A percentile compares a stretch with the other conserved stretches of the same genome.
Conservation (phyloP, 2,797 vertebrate species). For the Chaetophractus vellerosus region DNA sequence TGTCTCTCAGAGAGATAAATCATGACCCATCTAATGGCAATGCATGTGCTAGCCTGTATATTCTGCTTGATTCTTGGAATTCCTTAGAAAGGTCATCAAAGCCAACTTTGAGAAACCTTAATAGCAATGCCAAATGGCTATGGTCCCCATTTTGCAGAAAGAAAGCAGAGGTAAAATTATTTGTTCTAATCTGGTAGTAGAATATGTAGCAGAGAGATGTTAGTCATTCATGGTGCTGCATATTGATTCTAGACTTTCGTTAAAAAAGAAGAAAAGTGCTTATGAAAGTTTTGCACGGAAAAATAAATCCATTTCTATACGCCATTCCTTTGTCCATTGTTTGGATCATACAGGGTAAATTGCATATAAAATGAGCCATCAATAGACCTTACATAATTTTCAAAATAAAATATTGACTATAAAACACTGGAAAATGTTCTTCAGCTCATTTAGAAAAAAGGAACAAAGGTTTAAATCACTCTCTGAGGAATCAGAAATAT, state of each 20-base stretch:
- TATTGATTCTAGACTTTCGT: conserved; percentile 56
- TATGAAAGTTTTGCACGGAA: conserved; percentile 43
- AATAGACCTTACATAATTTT: background rate
- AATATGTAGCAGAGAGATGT: background rate
- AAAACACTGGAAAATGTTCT: background rate
- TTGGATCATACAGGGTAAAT: conserved; percentile 18
- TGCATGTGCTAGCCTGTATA: background rate
- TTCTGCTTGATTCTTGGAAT: background rate
- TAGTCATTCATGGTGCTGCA: background rate
- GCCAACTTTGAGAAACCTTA: background rate
- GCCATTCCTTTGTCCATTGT: background rate
- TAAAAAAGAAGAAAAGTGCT: background rate
- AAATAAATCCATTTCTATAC: conserved; percentile 47
- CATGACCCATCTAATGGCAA: background rate
- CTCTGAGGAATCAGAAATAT: background rate
- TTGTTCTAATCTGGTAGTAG: background rate
- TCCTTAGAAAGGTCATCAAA: conserved; percentile 18
- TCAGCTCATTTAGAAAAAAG: background rate
- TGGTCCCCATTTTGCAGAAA: background rate
- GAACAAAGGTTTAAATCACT: background rate
- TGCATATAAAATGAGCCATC: conserved; percentile 11
- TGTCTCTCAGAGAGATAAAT: conserved; percentile 29
- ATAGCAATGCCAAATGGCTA: background rate
- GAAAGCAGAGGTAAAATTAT: conserved; percentile 19
- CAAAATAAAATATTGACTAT: background rate